Evolutionary conservation across 2,888 invertebrate genomes (phyloP).

Genomic region (Therioaphis trifolii): DNA sequence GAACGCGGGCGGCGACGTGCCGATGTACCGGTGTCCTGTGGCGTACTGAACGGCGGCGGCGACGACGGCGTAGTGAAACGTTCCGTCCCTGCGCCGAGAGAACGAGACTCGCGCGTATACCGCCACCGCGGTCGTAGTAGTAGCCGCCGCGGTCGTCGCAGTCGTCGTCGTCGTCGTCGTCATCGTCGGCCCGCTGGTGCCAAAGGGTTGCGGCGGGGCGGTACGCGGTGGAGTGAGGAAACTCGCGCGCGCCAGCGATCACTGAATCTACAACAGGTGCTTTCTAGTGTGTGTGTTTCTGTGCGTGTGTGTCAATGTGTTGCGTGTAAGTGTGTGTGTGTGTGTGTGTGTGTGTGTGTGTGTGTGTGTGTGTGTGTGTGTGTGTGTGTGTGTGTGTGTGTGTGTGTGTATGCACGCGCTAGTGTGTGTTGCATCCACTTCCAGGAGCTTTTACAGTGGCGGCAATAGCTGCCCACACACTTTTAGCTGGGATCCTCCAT

Average conservation of each 20-base stretch:
- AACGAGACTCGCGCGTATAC: constrained; percentile 18
- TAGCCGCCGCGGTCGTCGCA: neutral
- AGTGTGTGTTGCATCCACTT: constrained; percentile 8
- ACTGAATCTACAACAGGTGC: constrained; percentile 58
- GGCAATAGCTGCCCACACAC: constrained; percentile 5
- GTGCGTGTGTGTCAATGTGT: neutral
- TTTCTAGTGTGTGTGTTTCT: neutral
- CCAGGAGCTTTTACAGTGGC: neutral
- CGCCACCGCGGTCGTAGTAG: neutral
- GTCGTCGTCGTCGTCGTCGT: neutral
- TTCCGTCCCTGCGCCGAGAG: constrained; percentile 20
- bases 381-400: too few relatives aligned
- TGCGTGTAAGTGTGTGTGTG: neutral
- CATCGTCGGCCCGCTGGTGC: neutral
- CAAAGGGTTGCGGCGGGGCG: neutral
- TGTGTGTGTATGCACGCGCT: neutral
- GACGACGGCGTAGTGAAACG: neutral
- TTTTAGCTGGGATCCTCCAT: constrained; percentile 23
- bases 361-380: too few relatives aligned
- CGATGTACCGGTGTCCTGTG: constrained; percentile 36
- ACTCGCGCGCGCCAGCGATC: constrained; percentile 8
- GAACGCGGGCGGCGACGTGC: constrained; percentile 15
- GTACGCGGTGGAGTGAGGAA: neutral
- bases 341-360: neutral
- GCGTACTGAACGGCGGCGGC: constrained; percentile 34